Base-by-base conservation (phyloP, 2,113 vertebrate species). In the Varanus salvator region DNA sequence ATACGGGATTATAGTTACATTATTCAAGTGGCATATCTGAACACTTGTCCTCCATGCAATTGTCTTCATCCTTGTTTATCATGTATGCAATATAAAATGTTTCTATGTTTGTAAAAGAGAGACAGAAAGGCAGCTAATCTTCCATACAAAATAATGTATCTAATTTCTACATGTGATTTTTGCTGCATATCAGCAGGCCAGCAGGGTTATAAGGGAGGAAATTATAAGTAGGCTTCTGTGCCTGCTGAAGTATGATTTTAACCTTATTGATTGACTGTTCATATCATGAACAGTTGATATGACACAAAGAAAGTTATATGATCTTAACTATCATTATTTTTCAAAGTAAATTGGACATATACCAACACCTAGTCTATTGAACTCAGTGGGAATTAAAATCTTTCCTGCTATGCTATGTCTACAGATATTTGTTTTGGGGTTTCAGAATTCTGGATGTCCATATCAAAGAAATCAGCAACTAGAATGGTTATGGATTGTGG, bases 131-230 rank as follows among this genome's bases (percentile, higher is more conserved):
- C 38, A 44, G 15, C 84, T 21, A 74, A 12, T 23, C 38, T 31
- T 64, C 60, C 69, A 19, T 64, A 21, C 54, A 52, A 38, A 60
- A 4, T 27, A 81, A 9, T 57, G 27, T 12, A 76, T 1, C 0
- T 68, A 44, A 89, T 84, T 66, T 83, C 23, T 91, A 25, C 8
- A 5, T 91, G 29, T 66, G 88, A 89, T 88, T 91, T 91, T 44
- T 87, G 0, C 52, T 84, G 81, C 31, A 1, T 52, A 86, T 64
- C 69, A 57, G 54, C 12, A 91, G 92, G n/a, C 34, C 44, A 78
- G 50, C 31, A 23, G 72, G 4, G 44, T 71, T 15, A 64, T 74
- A 72, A 69, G 31, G 85, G 8, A 3, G 76, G 44, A 76, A 94
- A 89, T 89, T 1, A 71, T 83, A 80, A 87, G 50, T 90, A 19